Evolutionary conservation across 30 jellyfish, hydroid and myxozoan species (phyloP).

Genomic region (Pelagia noctiluca): DNA sequence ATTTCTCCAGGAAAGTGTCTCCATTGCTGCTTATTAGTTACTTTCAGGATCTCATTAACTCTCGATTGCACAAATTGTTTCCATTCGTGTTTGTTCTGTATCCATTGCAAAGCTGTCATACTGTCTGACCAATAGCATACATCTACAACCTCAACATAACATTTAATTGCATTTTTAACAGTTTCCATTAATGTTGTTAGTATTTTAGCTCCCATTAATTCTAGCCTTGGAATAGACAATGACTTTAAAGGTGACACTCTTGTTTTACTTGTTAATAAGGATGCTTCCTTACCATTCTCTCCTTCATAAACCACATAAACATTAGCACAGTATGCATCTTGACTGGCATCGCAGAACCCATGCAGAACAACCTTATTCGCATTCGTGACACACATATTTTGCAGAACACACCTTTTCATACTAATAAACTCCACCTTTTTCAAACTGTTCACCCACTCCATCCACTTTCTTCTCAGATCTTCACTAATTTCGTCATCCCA

Average conservation of each 20-base stretch:
- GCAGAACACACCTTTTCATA: not conserved
- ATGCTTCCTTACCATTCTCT: not conserved
- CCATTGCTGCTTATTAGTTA: constrained; percentile 27
- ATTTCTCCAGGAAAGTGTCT: constrained; percentile 44
- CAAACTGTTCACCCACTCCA: not conserved
- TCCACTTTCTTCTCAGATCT: not conserved
- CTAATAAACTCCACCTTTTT: not conserved
- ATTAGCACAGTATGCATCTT: constrained; percentile 5
- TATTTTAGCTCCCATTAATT: no score
- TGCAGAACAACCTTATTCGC: not conserved
- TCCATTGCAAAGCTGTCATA: constrained; percentile 42
- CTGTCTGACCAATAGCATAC: constrained; percentile 44
- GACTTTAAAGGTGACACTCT: constrained; percentile 5
- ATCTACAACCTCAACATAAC: constrained; percentile 19
- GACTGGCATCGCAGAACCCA: not conserved
- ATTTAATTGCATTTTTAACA: constrained; percentile 18
- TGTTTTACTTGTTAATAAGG: not conserved
- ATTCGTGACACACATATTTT: no score
- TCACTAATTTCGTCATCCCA: constrained; percentile 16
- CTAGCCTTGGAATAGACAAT: constrained; percentile 9
- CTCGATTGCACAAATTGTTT: constrained; percentile 62
- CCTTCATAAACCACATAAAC: constrained; percentile 5
- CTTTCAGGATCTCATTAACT: constrained; percentile 42
- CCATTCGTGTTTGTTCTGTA: constrained; percentile 46
- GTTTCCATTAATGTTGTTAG: constrained; percentile 44